Base-by-base conservation (phyloP, 2,113 vertebrate genomes). In the Charina bottae region DNA sequence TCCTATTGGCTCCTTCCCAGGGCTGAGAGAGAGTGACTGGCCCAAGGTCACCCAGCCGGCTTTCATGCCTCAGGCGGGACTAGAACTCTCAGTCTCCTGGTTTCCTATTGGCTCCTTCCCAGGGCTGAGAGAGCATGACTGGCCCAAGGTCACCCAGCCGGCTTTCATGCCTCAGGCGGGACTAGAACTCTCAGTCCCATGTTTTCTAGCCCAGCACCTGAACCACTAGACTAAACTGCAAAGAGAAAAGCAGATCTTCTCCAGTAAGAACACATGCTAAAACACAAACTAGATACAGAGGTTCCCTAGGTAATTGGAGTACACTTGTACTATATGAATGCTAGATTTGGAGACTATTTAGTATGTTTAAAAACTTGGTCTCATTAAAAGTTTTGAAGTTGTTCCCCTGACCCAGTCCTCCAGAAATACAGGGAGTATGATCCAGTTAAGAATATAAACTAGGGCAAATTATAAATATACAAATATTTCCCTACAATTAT, bases 371-470 rank as follows among this genome's bases (percentile, higher is more conserved):
- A 92, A 54, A 64, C 60, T 46, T 26, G 17, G 64, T 83, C 11
- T 88, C 55, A 59, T 88, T 64, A 85, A 89, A 89, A 85, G 46
- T 42, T 90, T 93, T 8, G 24, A 72, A n/a, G 55, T 11, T 89
- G 56, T 3, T 85, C 53, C 90, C 64, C 33, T 55, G 91, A 92
- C 91, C 37, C 56, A 89, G 90, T 68, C 53, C 9, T 58, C 23
- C 91, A 94, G 89, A 90, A 7, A 53, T 7, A n/a, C 0, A 8
- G 17, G 54, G 56, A 86, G 37, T 24, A 72, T 89, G 1, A 6
- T 87, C 33, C 62, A 94, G 91, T 84, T 4, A 33, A 94, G 93
- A 92, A 90, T 89, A 24, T 11, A 0, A 92, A 60, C 91, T 95
- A 10, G 78, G 93, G 83, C 19, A 93, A 88, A 93, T 87, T 23